Evolutionary conservation across 2,888 invertebrate genomes (phyloP), one percentile per base, ranked within the genome.

Genomic region (Tipula vernalis): DNA sequence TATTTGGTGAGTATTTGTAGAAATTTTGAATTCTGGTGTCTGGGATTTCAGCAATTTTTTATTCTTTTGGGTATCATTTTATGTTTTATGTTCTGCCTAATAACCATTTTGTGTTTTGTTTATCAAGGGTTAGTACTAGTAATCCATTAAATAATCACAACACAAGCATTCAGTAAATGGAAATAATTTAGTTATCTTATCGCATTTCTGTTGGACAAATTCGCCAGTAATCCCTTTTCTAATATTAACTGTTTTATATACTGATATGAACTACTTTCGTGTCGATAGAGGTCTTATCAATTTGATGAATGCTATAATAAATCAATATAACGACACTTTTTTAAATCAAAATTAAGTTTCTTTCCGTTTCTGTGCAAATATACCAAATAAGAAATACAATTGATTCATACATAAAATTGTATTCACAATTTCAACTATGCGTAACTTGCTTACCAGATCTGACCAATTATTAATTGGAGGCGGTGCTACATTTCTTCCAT

Each of bases 1-100:
- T 96, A 87, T 91, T 98, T 88, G 95, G 98, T 96, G 92, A 91
- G 89, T 89, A 41, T 12, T 47, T 28, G 51, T 51, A 4, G 15
- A 15, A 15, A 28, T 28, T 28, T 85, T 85, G 15, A 39, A 42
- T 85, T 13, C 12, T 51, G 15, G n/a, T 51, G n/a, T 5, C 8
- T 2, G 51, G 8, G 51, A 51, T 85, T 42, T 42, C 12, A 10
- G 44, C 10, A 10, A 12, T 44, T 44, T 44, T 13, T 51, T 51
- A 51, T 51, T 51, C n/a, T 51, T 3, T n/a, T 28, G 8, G 12
- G 2, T 83, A 83, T 6, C 13, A 12, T 83, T 51, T 44, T 44
- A 42, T 5, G n/a, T 83, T 51, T 44, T 44, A 39, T 39, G 10
- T 44, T 10, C 44, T 12, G 44, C 12, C 28, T 28, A 44, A 44